Conservation (phyloP, 2,888 invertebrate species). For the Athrips mouffetella region DNA sequence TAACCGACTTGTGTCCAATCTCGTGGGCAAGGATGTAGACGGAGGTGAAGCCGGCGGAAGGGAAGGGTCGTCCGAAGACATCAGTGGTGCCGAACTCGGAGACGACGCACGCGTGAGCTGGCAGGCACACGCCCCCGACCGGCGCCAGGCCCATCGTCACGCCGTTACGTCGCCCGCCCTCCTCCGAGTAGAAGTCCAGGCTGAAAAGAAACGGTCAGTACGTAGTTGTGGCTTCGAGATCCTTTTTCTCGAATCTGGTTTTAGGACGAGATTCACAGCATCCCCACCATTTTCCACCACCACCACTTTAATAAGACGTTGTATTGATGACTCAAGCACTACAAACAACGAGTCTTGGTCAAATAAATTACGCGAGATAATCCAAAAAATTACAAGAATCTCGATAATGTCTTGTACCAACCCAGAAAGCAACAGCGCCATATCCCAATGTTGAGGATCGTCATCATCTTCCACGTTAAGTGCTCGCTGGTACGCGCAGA, state of each 20-base stretch:
- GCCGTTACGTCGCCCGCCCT: constrained; percentile 83
- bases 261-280: too few species aligned
- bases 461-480: constrained; percentile 82
- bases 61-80: constrained; percentile 86
- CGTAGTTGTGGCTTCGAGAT: background rate
- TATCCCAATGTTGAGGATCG: constrained; percentile 88
- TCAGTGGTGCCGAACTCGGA: constrained; percentile 87
- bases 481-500: constrained; percentile 83
- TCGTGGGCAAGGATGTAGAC: constrained; percentile 90
- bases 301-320: too few species aligned
- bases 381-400: background rate
- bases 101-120: constrained; percentile 86
- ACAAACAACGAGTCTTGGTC: too few species aligned
- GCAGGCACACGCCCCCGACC: constrained; percentile 86
- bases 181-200: constrained; percentile 84
- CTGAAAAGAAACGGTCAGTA: constrained; percentile 49
- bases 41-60: constrained; percentile 90
- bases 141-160: constrained; percentile 91
- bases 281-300: too few species aligned
- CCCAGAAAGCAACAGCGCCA: constrained; percentile 87
- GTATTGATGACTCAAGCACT: too few species aligned
- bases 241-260: background rate
- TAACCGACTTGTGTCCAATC: constrained; percentile 88
- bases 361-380: too few species aligned
- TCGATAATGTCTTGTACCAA: constrained; percentile 35